These are phyloP conservation scores for Agrypnus murinus DNA, from an alignment of 2,888 invertebrate species.

Conservation along the genomic window DNA sequence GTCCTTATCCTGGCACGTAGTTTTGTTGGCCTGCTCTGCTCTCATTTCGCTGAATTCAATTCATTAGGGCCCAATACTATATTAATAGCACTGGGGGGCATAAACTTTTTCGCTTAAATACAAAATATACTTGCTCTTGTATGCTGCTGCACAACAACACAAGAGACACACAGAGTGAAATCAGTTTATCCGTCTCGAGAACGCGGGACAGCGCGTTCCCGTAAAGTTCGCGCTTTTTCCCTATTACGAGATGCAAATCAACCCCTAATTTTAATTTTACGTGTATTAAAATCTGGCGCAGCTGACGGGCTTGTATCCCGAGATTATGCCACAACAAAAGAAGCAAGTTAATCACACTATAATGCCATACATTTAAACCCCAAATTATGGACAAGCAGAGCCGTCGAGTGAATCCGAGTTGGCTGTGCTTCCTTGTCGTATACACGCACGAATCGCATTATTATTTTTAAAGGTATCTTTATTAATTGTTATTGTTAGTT, in stretches of 20 bases:
- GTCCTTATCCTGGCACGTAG: slow-evolving; percentile 57
- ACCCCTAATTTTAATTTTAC: slow-evolving; percentile 77
- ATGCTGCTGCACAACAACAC: too few species aligned
- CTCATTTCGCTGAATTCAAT: slow-evolving; percentile 60
- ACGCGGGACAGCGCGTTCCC: slow-evolving; percentile 52
- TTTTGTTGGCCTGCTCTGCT: too few species aligned
- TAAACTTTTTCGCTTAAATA: slow-evolving; percentile 51
- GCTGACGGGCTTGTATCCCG: slow-evolving; percentile 72
- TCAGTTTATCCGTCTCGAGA: slow-evolving; percentile 52
- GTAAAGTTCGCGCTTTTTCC: slow-evolving; percentile 70
- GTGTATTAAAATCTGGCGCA: slow-evolving; percentile 76
- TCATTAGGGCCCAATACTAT: slow-evolving; percentile 60
- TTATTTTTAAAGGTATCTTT: slow-evolving; percentile 8
- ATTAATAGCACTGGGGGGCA: slow-evolving; percentile 56
- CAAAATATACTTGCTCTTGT: too few species aligned
- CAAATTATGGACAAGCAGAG: slow-evolving; percentile 60
- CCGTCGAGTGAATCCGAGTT: slow-evolving; percentile 30
- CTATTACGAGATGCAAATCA: slow-evolving; percentile 77
- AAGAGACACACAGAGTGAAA: slow-evolving; percentile 48
- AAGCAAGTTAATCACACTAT: slow-evolving; percentile 68
- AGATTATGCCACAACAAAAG: slow-evolving; percentile 68
- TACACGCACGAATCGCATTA: slow-evolving; percentile 32
- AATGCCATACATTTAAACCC: slow-evolving; percentile 65
- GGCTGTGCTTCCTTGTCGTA: slow-evolving; percentile 13
- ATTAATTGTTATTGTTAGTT: too few species aligned